These are phyloP conservation scores for Diaphora mendica DNA, from an alignment of 2,888 invertebrate species.

Conservation along the genomic window DNA sequence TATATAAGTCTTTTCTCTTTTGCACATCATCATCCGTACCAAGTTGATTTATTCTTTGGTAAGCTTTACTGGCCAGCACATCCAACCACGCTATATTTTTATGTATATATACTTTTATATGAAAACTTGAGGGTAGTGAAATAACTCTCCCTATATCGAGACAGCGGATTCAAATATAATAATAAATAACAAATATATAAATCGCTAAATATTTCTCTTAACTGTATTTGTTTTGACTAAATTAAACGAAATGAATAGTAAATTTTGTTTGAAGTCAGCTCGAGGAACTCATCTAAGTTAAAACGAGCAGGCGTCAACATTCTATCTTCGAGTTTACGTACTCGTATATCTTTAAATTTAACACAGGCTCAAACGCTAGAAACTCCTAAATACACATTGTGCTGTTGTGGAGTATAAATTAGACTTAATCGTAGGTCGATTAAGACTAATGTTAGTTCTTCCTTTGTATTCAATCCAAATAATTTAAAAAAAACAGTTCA, in stretches of 20 bases:
- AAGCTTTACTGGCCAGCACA: too few species aligned
- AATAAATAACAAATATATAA: neutral
- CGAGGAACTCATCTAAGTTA: conserved; percentile 52
- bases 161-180: neutral
- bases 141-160: too few species aligned
- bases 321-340: conserved; percentile 16
- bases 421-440: neutral
- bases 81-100: too few species aligned
- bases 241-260: conserved; percentile 52
- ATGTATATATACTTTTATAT: too few species aligned
- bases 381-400: conserved; percentile 23
- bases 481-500: neutral
- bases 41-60: too few species aligned
- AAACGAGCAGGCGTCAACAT: conserved; percentile 37
- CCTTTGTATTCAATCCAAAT: neutral
- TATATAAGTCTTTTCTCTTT: too few species aligned
- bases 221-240: conserved; percentile 34
- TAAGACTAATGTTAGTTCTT: too few species aligned
- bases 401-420: neutral
- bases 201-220: neutral
- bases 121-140: too few species aligned
- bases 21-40: too few species aligned
- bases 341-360: conserved; percentile 32
- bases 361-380: conserved; percentile 26
- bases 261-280: conserved; percentile 50